These are phyloP conservation scores for Andrena trimmerana DNA, from an alignment of 2,888 invertebrate species.

Conservation along the genomic window DNA sequence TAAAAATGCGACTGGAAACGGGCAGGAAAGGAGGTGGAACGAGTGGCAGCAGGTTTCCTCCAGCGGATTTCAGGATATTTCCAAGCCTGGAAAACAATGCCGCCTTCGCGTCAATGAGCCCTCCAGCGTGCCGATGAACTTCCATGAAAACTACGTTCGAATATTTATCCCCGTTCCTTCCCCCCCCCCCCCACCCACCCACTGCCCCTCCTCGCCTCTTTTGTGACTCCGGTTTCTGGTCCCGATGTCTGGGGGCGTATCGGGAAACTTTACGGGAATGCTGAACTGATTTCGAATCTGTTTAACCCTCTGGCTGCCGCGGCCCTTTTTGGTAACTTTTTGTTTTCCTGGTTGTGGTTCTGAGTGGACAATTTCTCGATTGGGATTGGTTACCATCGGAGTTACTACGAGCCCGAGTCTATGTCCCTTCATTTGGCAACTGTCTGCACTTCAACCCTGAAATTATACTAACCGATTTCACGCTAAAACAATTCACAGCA, in stretches of 20 bases:
- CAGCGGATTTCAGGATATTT: constrained; percentile 73
- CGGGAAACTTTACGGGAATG: constrained; percentile 36
- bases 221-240: constrained; percentile 43
- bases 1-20: constrained; percentile 78
- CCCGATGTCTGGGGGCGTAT: constrained; percentile 42
- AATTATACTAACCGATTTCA: neutral
- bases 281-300: constrained; percentile 30
- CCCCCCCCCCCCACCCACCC: neutral
- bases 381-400: too few relatives aligned
- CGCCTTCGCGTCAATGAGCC: constrained; percentile 67
- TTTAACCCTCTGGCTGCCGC: constrained; percentile 10
- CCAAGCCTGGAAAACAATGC: constrained; percentile 78
- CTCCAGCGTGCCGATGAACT: constrained; percentile 61
- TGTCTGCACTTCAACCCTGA: neutral
- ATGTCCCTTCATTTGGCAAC: too few relatives aligned
- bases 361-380: neutral
- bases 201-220: constrained; percentile 25
- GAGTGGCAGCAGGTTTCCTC: constrained; percentile 72
- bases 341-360: neutral
- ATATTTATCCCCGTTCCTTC: constrained; percentile 61
- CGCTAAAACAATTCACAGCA: too few relatives aligned
- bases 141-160: constrained; percentile 62
- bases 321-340: neutral
- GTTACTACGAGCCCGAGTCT: too few relatives aligned
- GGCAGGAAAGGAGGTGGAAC: constrained; percentile 72